Evolutionary conservation across 2,113 vertebrate genomes (phyloP), one percentile per base, ranked within the genome.

Genomic region (Ursus arctos): DNA sequence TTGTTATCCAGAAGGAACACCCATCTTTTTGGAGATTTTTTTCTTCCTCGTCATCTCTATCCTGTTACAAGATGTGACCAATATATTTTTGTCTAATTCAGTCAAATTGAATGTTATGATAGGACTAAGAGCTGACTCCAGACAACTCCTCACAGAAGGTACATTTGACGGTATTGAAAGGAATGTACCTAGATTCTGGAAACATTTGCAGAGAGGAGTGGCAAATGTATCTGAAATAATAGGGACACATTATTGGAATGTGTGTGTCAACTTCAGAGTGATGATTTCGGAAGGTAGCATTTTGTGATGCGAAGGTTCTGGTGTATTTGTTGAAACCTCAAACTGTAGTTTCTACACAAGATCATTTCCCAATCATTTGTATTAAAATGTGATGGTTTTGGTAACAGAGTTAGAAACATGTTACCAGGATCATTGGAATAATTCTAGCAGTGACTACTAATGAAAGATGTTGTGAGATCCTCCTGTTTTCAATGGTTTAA

Each of bases 401-500:
- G 53, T 71, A 80, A 59, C 40, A 71, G 43, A 90, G 19, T 91
- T 40, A 57, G 31, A 88, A 65, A 94, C 10, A 74, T 91, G 63
- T 81, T 6, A 9, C 26, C 10, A 85, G 40, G 49, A 16, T 84
- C 12, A n/a, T 16, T 88, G 5, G 40, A 61, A 93, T 15, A 85
- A 51, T 94, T 88, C 47, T 81, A 86, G 55, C 57, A 89, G 40
- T 40, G n/a, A 95, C 12, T 88, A 33, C 36, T 94, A 67, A 96
- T 71, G 77, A 76, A 49, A 49, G 26, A 49, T 76, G 63, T 95
- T 63, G 4, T 69, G 19, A 76, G 21, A 71, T 40, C 43, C 22
- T 94, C 15, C 89, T 95, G 59, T 81, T 96, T 92, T 91, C 12
- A 84, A 7, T 63, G 71, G 18, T 82, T 76, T 74, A 40, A 61